Base-by-base conservation (phyloP, 2,113 vertebrate species). In the Myrmophylax atrothorax region DNA sequence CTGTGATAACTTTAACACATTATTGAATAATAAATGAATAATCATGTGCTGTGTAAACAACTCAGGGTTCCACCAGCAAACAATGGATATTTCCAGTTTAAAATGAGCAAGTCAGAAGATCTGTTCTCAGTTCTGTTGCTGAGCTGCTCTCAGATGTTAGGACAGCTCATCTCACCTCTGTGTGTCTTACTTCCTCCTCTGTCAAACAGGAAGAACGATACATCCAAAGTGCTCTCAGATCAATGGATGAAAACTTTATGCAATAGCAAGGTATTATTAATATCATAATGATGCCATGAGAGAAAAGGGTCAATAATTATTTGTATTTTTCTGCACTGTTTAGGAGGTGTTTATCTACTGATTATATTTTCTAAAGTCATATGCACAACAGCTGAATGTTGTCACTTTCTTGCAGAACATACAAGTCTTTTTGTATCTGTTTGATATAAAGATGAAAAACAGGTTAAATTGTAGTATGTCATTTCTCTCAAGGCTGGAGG, bases 401-500 rank as follows among this genome's bases (percentile, higher is more conserved):
- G 79, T 94, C 31, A 42, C 76, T 90, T 91, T 68, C 62, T 55
- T 75, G 86, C 60, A 78, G 81, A 90, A 83, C 83, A 80, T 86
- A 66, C 67, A 84, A 56, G 13, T 29, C 17, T 80, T 74, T 94
- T 70, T 74, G 38, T 97, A 93, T 78, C 82, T 76, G 12, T 84
- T 55, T 91, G 85, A 80, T 85, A 77, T 67, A 90, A 87, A 96
- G 81, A 91, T 92, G 94, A 95, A 85, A 94, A 94, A 46, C 69
- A 63, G 94, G 81, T 96, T 97, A 95, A 94, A 77, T 92, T 92
- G 87, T 93, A 75, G 56, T 87, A 53, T 94, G 84, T 84, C 28
- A 55, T 96, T 97, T 84, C 84, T 96, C 90, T 95, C 87, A 92
- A 96, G 89, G 74, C 94, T 76, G 67, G 92, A 97, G 78, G 77